A percentile compares a stretch with the other conserved stretches of the same genome.
These are phyloP conservation scores for Danio jaintianensis DNA, from an alignment of 2,797 vertebrate genomes.

Conservation along the genomic window DNA sequence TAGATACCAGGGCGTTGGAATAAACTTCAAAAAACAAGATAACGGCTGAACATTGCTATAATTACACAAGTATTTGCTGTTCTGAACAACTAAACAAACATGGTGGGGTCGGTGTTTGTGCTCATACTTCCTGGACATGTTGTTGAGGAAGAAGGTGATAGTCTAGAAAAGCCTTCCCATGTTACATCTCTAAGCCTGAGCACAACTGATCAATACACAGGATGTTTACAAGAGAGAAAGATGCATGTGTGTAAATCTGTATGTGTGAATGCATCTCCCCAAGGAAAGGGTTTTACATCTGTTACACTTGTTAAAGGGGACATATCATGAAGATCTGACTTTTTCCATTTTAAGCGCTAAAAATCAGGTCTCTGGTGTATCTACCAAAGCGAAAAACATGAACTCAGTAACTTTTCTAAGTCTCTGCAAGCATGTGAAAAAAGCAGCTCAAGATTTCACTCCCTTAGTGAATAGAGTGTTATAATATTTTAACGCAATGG, in stretches of 20 bases:
- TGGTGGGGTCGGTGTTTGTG: not conserved
- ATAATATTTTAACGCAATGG: too few relatives aligned
- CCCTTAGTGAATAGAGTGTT: too few relatives aligned
- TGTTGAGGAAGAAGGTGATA: not conserved
- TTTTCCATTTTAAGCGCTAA: too few relatives aligned
- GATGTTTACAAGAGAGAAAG: constrained; percentile 13
- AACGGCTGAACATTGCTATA: not conserved
- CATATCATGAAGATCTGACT: too few relatives aligned
- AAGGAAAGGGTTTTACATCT: constrained; percentile 63
- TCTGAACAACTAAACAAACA: not conserved
- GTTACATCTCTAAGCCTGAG: not conserved
- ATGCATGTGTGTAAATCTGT: not conserved
- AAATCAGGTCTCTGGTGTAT: too few relatives aligned
- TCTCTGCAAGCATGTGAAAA: too few relatives aligned
- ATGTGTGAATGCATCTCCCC: constrained; percentile 14
- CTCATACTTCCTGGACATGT: not conserved
- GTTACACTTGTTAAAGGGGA: constrained; percentile 40
- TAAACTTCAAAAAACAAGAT: not conserved
- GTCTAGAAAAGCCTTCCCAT: not conserved
- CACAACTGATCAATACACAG: constrained; percentile 12
- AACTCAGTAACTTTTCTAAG: too few relatives aligned
- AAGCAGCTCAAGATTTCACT: too few relatives aligned
- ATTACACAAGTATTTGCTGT: not conserved
- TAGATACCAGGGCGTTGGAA: not conserved
- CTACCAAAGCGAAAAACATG: too few relatives aligned